phyloP scores from a whole-genome alignment of 2,888 invertebrate genomes.

The Nebria salina region DNA sequence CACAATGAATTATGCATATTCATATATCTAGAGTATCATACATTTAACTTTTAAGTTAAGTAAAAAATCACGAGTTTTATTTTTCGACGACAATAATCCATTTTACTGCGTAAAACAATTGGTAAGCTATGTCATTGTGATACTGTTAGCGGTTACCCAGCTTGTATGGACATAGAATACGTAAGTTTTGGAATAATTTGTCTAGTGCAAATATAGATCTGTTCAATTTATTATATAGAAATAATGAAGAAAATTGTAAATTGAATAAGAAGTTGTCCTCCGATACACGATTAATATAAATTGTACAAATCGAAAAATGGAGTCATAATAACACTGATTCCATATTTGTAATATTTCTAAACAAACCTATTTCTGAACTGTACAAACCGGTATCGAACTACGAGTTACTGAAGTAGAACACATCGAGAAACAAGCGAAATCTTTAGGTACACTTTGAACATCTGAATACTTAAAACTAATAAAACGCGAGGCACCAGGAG shows the following conservation, averaged over 20 bases:
- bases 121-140: no score
- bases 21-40: no score
- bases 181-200: no score
- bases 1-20: not conserved
- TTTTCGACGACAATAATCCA: no score
- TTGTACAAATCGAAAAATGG: constrained; percentile 9
- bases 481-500: not conserved
- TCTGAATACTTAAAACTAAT: constrained; percentile 28
- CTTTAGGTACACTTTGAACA: constrained; percentile 24
- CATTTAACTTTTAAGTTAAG: no score
- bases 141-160: no score
- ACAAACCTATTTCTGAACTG: constrained; percentile 44
- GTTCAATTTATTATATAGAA: no score
- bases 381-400: constrained; percentile 41
- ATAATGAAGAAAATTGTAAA: not conserved
- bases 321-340: constrained; percentile 37
- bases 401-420: constrained; percentile 40
- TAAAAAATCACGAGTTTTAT: no score
- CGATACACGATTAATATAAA: constrained; percentile 11
- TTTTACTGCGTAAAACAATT: no score
- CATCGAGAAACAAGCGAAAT: constrained; percentile 36
- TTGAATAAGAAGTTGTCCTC: not conserved
- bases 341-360: constrained; percentile 45
- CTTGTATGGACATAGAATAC: no score
- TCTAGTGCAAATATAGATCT: no score